Conservation (phyloP, 2,113 vertebrate species). For the Polypterus bichir region DNA sequence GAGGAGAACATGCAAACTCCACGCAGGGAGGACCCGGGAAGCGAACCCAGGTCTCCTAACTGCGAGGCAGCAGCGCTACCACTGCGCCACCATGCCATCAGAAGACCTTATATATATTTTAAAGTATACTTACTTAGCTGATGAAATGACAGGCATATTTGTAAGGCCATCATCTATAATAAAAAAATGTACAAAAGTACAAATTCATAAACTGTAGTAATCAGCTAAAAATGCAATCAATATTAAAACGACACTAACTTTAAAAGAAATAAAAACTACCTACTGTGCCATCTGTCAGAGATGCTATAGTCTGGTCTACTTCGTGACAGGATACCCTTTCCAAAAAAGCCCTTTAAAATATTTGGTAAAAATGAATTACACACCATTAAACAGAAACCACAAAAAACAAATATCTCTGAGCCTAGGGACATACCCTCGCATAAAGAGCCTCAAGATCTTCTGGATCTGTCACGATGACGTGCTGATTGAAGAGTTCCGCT, state of each 20-base stretch:
- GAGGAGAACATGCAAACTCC: too few relatives aligned
- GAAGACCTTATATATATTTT: too few relatives aligned
- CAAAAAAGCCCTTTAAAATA: slow-evolving; percentile 73
- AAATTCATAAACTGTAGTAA: too few relatives aligned
- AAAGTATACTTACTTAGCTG: slow-evolving; percentile 58
- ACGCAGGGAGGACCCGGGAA: too few relatives aligned
- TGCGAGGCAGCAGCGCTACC: too few relatives aligned
- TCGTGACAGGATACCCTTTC: slow-evolving; percentile 84
- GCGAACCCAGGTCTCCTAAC: too few relatives aligned
- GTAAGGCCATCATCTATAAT: slow-evolving; percentile 49
- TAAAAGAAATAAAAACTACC: slow-evolving; percentile 8
- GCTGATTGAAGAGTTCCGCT: slow-evolving; percentile 66
- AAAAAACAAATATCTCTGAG: background rate
- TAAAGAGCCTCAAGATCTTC: slow-evolving; percentile 67
- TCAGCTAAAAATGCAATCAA: too few relatives aligned
- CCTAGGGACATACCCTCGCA: slow-evolving; percentile 47
- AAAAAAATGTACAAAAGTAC: slow-evolving; percentile 5
- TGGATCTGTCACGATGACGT: slow-evolving; percentile 55
- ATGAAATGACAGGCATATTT: slow-evolving; percentile 60
- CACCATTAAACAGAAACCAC: background rate
- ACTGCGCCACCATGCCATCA: too few relatives aligned
- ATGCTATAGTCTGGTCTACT: slow-evolving; percentile 64
- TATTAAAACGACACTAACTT: background rate
- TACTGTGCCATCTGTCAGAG: slow-evolving; percentile 72
- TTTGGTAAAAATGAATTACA: background rate